Evolutionary conservation across 2,888 invertebrate species (phyloP).

Genomic region (Atrina japonica): DNA sequence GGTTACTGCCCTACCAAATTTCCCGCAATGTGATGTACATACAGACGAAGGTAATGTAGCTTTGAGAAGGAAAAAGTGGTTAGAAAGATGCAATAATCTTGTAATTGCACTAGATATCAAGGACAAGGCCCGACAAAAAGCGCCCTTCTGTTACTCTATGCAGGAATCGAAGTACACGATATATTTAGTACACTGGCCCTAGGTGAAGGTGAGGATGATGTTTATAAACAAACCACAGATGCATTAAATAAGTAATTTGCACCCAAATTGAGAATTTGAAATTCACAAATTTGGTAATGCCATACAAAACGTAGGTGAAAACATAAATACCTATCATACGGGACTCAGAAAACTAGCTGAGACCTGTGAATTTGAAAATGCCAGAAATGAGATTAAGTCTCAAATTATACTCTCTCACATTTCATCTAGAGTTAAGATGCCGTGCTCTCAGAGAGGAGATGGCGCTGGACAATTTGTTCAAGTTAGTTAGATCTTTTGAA

Average conservation of each 20-base stretch:
- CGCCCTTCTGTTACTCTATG: neutral
- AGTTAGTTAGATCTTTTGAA: conserved; percentile 24
- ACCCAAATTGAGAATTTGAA: conserved; percentile 27
- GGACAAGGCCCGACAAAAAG: neutral
- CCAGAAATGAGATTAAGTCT: conserved; percentile 10
- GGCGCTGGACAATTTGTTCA: neutral
- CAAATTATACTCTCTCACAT: conserved; percentile 28
- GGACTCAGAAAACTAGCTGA: conserved; percentile 17
- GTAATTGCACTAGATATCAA: neutral
- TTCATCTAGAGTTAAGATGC: conserved; percentile 1
- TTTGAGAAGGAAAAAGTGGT: too few relatives aligned
- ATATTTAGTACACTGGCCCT: conserved; percentile 7
- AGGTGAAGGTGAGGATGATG: conserved; percentile 5
- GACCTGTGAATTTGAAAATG: conserved; percentile 22
- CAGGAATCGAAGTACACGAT: neutral
- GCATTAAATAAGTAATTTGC: conserved; percentile 13
- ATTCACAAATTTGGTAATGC: conserved; percentile 8
- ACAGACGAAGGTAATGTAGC: neutral
- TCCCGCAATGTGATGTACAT: neutral
- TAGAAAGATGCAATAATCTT: neutral
- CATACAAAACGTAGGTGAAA: conserved; percentile 11
- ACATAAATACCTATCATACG: conserved; percentile 12
- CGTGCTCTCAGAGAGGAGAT: conserved; percentile 14
- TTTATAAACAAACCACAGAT: conserved; percentile 24
- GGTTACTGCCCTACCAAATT: neutral